Conservation (phyloP, 2,113 vertebrate genomes). For the Spermophilus dauricus region DNA sequence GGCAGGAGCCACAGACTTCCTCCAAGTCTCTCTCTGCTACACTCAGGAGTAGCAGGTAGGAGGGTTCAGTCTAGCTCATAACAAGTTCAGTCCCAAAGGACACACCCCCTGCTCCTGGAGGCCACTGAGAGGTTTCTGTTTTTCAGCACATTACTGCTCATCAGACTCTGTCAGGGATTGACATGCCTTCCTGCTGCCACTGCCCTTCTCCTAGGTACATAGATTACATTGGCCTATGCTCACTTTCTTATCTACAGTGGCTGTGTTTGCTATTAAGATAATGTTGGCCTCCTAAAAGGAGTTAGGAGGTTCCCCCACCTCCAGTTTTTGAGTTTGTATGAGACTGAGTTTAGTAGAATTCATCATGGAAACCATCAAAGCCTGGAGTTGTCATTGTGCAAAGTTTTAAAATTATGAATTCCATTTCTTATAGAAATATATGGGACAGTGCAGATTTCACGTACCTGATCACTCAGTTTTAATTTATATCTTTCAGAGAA, state of each 20-base stretch:
- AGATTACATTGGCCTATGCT: background rate
- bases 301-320: background rate
- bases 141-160: background rate
- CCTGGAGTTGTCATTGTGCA: background rate
- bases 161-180: background rate
- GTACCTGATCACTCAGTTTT: background rate
- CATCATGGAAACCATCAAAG: background rate
- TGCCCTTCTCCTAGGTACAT: background rate
- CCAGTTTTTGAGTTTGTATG: background rate
- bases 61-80: background rate
- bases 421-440: constrained; percentile 19
- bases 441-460: background rate
- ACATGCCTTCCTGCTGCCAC: background rate
- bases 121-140: background rate
- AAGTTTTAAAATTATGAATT: constrained; percentile 34
- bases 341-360: background rate
- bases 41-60: background rate
- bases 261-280: background rate
- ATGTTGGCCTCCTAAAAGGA: background rate
- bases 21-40: background rate
- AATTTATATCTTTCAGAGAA: background rate
- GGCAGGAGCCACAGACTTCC: background rate
- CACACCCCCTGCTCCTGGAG: background rate
- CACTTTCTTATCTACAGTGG: background rate
- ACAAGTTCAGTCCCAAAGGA: background rate